Base-by-base conservation (phyloP, 2,888 invertebrate genomes). In the Hipparchia semele region DNA sequence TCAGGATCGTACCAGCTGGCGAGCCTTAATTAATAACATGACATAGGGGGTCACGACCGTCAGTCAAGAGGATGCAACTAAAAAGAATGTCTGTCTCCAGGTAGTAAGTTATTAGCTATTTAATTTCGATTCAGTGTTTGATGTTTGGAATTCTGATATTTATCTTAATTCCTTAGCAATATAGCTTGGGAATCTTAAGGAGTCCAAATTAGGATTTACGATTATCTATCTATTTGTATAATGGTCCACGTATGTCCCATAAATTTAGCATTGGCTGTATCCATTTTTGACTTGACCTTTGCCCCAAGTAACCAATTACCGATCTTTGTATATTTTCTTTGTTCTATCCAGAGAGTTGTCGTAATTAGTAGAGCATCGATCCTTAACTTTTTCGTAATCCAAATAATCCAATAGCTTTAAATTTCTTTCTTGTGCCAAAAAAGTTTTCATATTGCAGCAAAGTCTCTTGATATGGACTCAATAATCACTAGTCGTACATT, bases 271-370 rank as follows among this genome's bases (percentile, higher is more conserved):
- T 46, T 46, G 46, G 7, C 13, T n/a, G 2, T 62, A 23, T 23
- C 62, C 62, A 49, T 64, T 64, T 64, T 51, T 51, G 51, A 10
- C 4, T 64, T 51, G 64, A 64, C 51, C 64, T 64, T 64, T 64
- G 23, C 9, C 51, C 46, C 61, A 49, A 13, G 23, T 51, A 23
- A 64, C 13, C 64, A 64, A 64, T 64, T 64, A 64, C 23, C 62
- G 12, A n/a, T 8, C n/a, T 8, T 46, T 7, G 46, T 13, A 62
- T 6, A 49, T 49, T 62, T 46, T 62, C 46, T 46, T 62, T 62
- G 62, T 62, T 62, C 6, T 62, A 62, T 46, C n/a, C n/a, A 62
- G 6, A 54, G 54, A 54, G 54, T 54, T 54, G n/a, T 54, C 54
- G 5, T 13, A 54, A 39, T 54, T n/a, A 54, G 3, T 54, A 54